Evolutionary conservation across 2,888 invertebrate species (phyloP).

Genomic region (Petrophora chlorosata): DNA sequence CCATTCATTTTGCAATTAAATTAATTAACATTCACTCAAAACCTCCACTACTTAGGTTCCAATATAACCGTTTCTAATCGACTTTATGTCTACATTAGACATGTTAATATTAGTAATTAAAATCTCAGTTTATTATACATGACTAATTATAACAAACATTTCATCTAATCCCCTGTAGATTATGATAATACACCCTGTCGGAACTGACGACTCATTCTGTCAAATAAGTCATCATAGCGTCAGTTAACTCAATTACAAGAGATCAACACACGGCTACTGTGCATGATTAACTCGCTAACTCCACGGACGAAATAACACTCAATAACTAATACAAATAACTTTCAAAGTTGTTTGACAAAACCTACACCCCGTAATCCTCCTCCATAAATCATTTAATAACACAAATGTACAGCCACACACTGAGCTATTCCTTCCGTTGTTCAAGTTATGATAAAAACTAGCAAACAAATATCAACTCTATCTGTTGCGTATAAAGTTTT

Average conservation of each 20-base stretch:
- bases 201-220: slow-evolving; percentile 75
- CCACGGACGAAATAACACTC: slow-evolving; percentile 52
- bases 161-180: slow-evolving; percentile 57
- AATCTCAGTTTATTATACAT: slow-evolving; percentile 41
- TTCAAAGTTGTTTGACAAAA: slow-evolving; percentile 56
- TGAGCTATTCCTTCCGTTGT: slow-evolving; percentile 79
- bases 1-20: slow-evolving; percentile 4
- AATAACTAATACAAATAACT: slow-evolving; percentile 50
- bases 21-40: slow-evolving; percentile 8
- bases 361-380: slow-evolving; percentile 67
- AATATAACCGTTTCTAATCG: neutral
- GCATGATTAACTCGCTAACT: slow-evolving; percentile 67
- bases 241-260: slow-evolving; percentile 82
- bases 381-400: slow-evolving; percentile 84
- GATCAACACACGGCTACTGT: slow-evolving; percentile 81
- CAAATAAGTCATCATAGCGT: slow-evolving; percentile 82
- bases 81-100: slow-evolving; percentile 3
- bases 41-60: neutral
- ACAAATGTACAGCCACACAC: slow-evolving; percentile 81
- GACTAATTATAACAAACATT: slow-evolving; percentile 51
- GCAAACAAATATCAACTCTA: slow-evolving; percentile 46
- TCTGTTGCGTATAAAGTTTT: slow-evolving; percentile 21
- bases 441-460: slow-evolving; percentile 49
- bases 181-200: slow-evolving; percentile 63
- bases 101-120: slow-evolving; percentile 32